phyloP scores from a whole-genome alignment of 1,140 invertebrate genomes.

The Thaumatotibia leucotreta region DNA sequence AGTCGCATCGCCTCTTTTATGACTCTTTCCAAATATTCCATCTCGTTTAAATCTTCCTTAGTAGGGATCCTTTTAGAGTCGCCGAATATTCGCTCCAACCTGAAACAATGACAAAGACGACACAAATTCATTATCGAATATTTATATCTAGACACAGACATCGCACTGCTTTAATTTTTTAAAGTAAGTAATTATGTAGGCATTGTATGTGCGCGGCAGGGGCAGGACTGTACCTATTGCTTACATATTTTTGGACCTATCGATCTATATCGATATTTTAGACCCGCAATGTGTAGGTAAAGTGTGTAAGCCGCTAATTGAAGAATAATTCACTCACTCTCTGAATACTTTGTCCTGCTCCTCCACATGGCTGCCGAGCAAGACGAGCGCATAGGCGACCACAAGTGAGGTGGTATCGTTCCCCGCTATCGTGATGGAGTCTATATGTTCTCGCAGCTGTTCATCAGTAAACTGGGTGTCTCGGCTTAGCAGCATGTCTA shows the following conservation, averaged over 20 bases:
- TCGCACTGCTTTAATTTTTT: no score
- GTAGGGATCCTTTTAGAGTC: conserved; percentile 40
- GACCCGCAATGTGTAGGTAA: no score
- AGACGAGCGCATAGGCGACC: conserved; percentile 78
- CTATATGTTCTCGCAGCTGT: conserved; percentile 84
- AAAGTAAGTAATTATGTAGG: no score
- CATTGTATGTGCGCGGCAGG: no score
- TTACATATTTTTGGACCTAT: no score
- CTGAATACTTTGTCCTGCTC: conserved; percentile 74
- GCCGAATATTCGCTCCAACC: conserved; percentile 43
- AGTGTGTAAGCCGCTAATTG: no score
- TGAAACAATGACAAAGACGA: conserved; percentile 20
- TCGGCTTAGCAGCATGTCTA: conserved; percentile 44
- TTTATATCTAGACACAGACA: no score
- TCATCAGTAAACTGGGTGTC: conserved; percentile 67
- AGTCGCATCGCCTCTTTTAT: conserved; percentile 64
- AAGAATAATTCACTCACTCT: conserved; percentile 46
- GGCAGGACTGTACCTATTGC: no score
- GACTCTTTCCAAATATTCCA: conserved; percentile 59
- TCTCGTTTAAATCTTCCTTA: conserved; percentile 53
- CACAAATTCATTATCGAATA: no score
- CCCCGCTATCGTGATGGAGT: conserved; percentile 86
- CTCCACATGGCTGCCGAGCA: conserved; percentile 79
- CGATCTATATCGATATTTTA: no score
- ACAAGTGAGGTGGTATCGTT: conserved; percentile 85